Evolutionary conservation across 23 tunicate genomes (phyloP), one percentile per base, ranked within the genome.

Genomic region (Phallusia fumigata): DNA sequence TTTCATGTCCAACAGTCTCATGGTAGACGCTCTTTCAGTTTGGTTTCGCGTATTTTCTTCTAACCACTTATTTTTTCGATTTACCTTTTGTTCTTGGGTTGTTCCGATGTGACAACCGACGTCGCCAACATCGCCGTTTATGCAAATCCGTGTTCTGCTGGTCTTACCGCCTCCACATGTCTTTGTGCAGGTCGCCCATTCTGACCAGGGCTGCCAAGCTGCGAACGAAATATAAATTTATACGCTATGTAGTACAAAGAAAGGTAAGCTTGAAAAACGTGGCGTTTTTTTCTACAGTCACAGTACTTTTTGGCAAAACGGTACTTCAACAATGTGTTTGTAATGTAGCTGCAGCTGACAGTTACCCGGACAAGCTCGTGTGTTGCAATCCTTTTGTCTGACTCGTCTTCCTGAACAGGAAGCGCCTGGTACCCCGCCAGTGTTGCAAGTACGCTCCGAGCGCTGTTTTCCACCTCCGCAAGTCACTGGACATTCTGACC

Each of bases 331-430:
- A n/a, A n/a, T n/a, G n/a, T n/a, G n/a, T n/a, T n/a, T n/a, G n/a
- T n/a, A n/a, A n/a, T n/a, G n/a, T n/a, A n/a, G n/a, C n/a, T n/a
- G n/a, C n/a, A n/a, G n/a, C n/a, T n/a, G n/a, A n/a, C n/a, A n/a
- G n/a, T n/a, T 80, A 86, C 90, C 36, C 72, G 90, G 90, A 32
- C 90, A 86, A 0, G 31, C 18, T 32, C 73, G 80, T 40, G 80
- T 44, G 24, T 86, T 45, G 51, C 90, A 86, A 33, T 22, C 10
- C 73, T 52, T 74, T 50, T 78, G 31, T 74, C 74, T 45, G 0
- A 73, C 2, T 6, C 36, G 2, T 19, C 72, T 33, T 80, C 90
- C 90, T 2, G 31, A 73, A 75, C 90, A 86, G 1, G 40, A 28
- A 0, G 81, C 81, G 0, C 65, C 90, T 8, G 52, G 74, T 0